phyloP scores from a whole-genome alignment of 2,797 vertebrate species.

The Epinephelus coioides region DNA sequence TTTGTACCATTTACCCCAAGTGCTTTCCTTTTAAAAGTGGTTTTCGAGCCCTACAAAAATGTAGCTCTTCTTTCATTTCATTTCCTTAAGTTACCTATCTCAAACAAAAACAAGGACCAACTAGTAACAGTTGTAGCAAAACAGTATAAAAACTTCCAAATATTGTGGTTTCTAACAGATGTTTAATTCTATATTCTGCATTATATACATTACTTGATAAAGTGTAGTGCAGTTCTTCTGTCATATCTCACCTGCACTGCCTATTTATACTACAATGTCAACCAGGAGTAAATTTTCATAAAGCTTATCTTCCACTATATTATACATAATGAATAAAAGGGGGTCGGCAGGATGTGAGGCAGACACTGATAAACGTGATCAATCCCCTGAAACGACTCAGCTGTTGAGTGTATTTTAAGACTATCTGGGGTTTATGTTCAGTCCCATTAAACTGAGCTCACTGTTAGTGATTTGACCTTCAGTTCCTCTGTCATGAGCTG shows the following conservation, averaged over 20 bases:
- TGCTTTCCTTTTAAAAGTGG: background rate
- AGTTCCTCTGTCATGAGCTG: constrained; percentile 63
- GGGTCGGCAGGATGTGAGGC: constrained; percentile 46
- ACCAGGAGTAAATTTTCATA: constrained; percentile 58
- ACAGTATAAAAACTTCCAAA: constrained; percentile 8
- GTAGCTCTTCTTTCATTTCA: no score
- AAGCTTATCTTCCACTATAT: constrained; percentile 62
- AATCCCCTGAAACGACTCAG: constrained; percentile 61
- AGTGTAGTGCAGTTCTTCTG: constrained; percentile 26
- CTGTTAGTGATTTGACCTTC: constrained; percentile 77
- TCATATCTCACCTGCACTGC: constrained; percentile 54
- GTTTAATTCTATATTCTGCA: constrained; percentile 18
- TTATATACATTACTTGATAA: constrained; percentile 64
- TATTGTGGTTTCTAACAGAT: constrained; percentile 12
- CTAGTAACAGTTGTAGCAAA: constrained; percentile 17
- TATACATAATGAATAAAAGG: constrained; percentile 63
- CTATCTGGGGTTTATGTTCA: constrained; percentile 69
- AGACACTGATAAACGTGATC: constrained; percentile 70
- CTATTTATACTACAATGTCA: constrained; percentile 60
- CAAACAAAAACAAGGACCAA: background rate
- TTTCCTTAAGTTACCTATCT: background rate
- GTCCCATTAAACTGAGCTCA: constrained; percentile 66
- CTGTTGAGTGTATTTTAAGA: constrained; percentile 67
- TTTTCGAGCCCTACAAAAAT: background rate
- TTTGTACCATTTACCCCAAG: background rate